Percentiles rank a stretch among this genome's conserved stretches.
These are phyloP conservation scores for Seriola quinqueradiata DNA, from an alignment of 2,113 vertebrate species.

Conservation along the genomic window DNA sequence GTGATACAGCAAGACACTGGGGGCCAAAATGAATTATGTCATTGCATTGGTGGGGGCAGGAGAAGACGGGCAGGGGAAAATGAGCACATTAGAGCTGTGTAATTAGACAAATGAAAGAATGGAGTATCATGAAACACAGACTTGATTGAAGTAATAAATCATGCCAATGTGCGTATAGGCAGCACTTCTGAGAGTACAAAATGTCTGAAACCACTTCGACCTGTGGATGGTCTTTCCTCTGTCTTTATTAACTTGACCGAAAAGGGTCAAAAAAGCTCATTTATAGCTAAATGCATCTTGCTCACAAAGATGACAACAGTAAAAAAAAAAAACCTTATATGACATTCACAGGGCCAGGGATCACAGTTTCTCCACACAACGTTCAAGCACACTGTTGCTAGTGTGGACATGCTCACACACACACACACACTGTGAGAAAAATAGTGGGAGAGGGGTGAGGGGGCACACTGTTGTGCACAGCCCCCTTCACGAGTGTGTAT, in stretches of 20 bases:
- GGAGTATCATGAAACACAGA: constrained; percentile 41
- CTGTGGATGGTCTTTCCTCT: neutral
- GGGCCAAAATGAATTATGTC: constrained; percentile 59
- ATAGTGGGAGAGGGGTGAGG: neutral
- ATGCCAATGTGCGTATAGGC: constrained; percentile 9
- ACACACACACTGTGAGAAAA: constrained; percentile 8
- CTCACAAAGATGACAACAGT: neutral
- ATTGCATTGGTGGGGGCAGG: constrained; percentile 39
- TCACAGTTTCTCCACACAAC: neutral
- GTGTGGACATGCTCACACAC: neutral
- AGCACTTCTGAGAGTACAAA: neutral
- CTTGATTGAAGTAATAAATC: constrained; percentile 69
- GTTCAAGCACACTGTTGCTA: neutral
- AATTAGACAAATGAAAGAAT: constrained; percentile 77
- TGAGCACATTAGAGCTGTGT: constrained; percentile 64
- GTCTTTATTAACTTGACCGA: constrained; percentile 1
- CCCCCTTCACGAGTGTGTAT: constrained; percentile 45
- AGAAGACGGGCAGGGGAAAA: constrained; percentile 59
- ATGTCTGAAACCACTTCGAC: constrained; percentile 8
- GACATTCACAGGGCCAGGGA: neutral
- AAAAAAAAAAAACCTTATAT: neutral
- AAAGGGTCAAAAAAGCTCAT: neutral
- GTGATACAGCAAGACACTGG: constrained; percentile 34
- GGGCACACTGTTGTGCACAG: constrained; percentile 6
- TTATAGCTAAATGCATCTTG: neutral